Percentiles rank a stretch among this genome's conserved stretches.
phyloP scores from a whole-genome alignment of 2,888 invertebrate genomes.

The Thyatira batis region DNA sequence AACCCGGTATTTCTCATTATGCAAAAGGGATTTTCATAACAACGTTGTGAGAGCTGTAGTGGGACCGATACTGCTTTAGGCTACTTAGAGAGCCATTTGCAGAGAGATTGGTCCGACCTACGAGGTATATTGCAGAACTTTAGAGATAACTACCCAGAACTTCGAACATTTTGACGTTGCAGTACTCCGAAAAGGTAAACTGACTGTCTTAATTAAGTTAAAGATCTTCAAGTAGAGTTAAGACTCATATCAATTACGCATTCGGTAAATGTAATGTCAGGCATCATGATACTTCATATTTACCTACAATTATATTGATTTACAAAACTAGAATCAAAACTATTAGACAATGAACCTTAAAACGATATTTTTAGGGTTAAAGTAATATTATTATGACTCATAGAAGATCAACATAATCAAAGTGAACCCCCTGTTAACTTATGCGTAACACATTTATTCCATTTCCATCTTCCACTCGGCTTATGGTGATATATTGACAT shows the following conservation, averaged over 20 bases:
- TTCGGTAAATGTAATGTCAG: background rate
- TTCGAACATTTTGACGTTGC: conserved; percentile 77
- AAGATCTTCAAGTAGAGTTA: conserved; percentile 57
- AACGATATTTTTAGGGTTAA: background rate
- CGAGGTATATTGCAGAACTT: conserved; percentile 77
- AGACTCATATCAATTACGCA: conserved; percentile 47
- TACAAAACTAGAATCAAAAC: too few species aligned
- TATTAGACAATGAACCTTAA: too few species aligned
- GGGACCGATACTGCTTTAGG: conserved; percentile 59
- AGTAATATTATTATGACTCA: background rate
- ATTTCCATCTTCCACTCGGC: conserved; percentile 41
- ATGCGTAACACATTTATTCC: conserved; percentile 36
- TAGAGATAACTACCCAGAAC: conserved; percentile 75
- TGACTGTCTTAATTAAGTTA: conserved; percentile 75
- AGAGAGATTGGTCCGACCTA: conserved; percentile 73
- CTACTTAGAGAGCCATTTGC: conserved; percentile 76
- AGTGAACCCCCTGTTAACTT: conserved; percentile 33
- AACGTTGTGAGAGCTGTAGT: conserved; percentile 55
- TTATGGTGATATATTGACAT: conserved; percentile 45
- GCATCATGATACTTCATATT: too few species aligned
- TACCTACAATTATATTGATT: too few species aligned
- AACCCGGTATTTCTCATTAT: conserved; percentile 55
- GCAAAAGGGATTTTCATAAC: conserved; percentile 64
- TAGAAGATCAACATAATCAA: conserved; percentile 19
- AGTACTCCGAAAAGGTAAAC: conserved; percentile 78